Evolutionary conservation across 2,797 vertebrate genomes (phyloP).

Genomic region (Euthynnus affinis): DNA sequence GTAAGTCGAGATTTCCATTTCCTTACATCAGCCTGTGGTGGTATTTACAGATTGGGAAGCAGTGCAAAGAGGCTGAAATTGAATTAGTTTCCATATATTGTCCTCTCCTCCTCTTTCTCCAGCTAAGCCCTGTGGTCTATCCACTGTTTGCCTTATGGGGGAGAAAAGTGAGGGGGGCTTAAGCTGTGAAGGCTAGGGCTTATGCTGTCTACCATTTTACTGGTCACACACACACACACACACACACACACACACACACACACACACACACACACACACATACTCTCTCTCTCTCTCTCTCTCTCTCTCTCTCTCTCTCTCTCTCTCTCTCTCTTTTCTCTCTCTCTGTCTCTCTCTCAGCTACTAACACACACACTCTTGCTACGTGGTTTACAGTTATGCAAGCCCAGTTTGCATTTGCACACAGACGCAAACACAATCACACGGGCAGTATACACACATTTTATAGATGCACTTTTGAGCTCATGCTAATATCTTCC

Average conservation of each 20-base stretch:
- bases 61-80: slow-evolving; percentile 79
- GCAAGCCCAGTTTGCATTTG: slow-evolving; percentile 56
- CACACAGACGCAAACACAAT: slow-evolving; percentile 50
- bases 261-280: slow-evolving; percentile 41
- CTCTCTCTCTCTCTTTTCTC: too few relatives aligned
- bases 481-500: slow-evolving; percentile 67
- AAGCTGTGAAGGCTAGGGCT: slow-evolving; percentile 78
- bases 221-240: slow-evolving; percentile 64
- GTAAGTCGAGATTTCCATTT: slow-evolving; percentile 80
- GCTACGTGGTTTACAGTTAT: slow-evolving; percentile 60
- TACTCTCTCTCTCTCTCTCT: slow-evolving; percentile 17
- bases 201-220: slow-evolving; percentile 74
- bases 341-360: slow-evolving; percentile 6
- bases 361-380: slow-evolving; percentile 11
- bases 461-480: slow-evolving; percentile 58
- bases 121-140: slow-evolving; percentile 81
- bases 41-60: slow-evolving; percentile 80
- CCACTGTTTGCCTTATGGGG: slow-evolving; percentile 83
- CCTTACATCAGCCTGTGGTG: slow-evolving; percentile 76
- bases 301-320: slow-evolving; percentile 8
- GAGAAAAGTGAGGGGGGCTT: slow-evolving; percentile 78
- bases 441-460: slow-evolving; percentile 48
- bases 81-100: slow-evolving; percentile 87
- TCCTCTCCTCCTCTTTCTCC: slow-evolving; percentile 76
- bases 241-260: slow-evolving; percentile 37